Conservation (phyloP, 1,140 invertebrate genomes). For the Apolygus lucorum region DNA sequence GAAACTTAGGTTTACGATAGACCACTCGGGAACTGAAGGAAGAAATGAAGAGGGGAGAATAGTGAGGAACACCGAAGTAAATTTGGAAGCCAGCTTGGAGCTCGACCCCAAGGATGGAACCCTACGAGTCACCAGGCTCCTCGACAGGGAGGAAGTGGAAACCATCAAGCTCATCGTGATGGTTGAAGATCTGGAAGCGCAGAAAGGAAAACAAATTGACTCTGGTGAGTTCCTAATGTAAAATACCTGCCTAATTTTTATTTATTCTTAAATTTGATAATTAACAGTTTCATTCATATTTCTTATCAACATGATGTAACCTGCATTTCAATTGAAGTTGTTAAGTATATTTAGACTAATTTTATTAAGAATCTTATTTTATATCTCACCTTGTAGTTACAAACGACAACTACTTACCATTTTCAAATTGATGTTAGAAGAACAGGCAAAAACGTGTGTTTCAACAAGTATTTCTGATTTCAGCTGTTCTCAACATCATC, state of each 20-base stretch:
- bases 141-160: constrained; percentile 80
- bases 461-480: too few relatives aligned
- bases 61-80: constrained; percentile 60
- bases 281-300: too few relatives aligned
- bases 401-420: too few relatives aligned
- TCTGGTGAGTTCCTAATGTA: constrained; percentile 52
- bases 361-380: too few relatives aligned
- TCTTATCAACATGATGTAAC: too few relatives aligned
- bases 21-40: constrained; percentile 59
- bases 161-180: constrained; percentile 61
- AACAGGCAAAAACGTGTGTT: too few relatives aligned
- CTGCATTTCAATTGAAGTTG: too few relatives aligned
- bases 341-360: too few relatives aligned
- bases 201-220: constrained; percentile 61
- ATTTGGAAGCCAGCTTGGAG: constrained; percentile 59
- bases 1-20: constrained; percentile 62
- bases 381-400: too few relatives aligned
- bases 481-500: constrained; percentile 61
- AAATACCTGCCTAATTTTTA: too few relatives aligned
- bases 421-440: too few relatives aligned
- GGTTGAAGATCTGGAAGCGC: constrained; percentile 76
- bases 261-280: too few relatives aligned
- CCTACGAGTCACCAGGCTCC: constrained; percentile 21
- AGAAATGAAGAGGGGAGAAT: constrained; percentile 68
- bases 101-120: constrained; percentile 63